These are phyloP conservation scores for Littorina saxatilis DNA, from an alignment of 1,140 invertebrate genomes.

Conservation along the genomic window DNA sequence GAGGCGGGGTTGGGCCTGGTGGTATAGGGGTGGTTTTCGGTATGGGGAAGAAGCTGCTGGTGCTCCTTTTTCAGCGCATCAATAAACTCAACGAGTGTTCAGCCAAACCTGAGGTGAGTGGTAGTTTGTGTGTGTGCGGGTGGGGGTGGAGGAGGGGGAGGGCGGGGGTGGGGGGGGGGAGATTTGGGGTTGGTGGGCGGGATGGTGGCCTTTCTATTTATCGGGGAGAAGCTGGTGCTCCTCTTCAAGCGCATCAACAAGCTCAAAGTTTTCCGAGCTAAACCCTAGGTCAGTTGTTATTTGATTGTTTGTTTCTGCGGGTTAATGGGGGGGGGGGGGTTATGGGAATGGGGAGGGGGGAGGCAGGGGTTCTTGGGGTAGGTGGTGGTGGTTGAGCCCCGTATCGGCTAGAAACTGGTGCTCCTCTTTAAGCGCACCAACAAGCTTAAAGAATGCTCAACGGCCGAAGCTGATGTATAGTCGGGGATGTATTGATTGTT, in stretches of 20 bases:
- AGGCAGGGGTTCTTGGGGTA: too few species aligned
- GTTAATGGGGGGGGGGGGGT: too few species aligned
- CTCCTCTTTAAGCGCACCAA: conserved; percentile 56
- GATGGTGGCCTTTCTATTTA: too few species aligned
- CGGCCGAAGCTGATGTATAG: conserved; percentile 45
- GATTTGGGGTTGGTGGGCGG: too few species aligned
- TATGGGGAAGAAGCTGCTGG: too few species aligned
- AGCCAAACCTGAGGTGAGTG: conserved; percentile 45
- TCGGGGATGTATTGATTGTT: too few species aligned
- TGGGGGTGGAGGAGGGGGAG: too few species aligned
- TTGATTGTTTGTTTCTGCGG: not conserved
- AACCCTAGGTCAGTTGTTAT: conserved; percentile 50
- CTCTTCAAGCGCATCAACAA: conserved; percentile 60
- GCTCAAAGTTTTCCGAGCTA: conserved; percentile 57
- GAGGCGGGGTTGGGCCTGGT: too few species aligned
- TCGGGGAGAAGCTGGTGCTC: conserved; percentile 59
- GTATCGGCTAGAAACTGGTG: conserved; percentile 60
- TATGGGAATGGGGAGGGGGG: too few species aligned
- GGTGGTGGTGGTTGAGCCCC: too few species aligned
- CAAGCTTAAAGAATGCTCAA: conserved; percentile 58
- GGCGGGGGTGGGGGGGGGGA: too few species aligned
- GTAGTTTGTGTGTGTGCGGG: not conserved
- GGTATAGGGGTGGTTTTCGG: too few species aligned
- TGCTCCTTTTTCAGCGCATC: conserved; percentile 54
- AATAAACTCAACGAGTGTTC: conserved; percentile 62